These are phyloP conservation scores for Zhuqinia jingwanae DNA, from an alignment of 2,888 invertebrate genomes.

Conservation along the genomic window DNA sequence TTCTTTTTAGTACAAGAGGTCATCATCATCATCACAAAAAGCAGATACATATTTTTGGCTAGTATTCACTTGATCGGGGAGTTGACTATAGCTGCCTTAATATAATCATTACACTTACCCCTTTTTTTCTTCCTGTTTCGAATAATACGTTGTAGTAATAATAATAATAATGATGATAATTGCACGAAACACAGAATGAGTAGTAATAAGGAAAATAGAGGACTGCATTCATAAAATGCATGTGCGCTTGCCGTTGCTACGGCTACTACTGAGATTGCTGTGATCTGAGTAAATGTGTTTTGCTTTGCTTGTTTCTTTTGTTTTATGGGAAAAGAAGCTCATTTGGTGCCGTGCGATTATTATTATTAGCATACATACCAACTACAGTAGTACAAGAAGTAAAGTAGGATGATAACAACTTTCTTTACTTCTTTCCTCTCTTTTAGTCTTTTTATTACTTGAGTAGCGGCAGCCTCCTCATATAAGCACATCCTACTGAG, in stretches of 20 bases:
- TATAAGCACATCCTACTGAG: too few relatives aligned
- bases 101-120: too few relatives aligned
- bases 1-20: not conserved
- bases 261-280: too few relatives aligned
- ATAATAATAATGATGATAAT: slow-evolving; percentile 32
- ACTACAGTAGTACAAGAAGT: not conserved
- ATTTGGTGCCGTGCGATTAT: too few relatives aligned
- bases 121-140: too few relatives aligned
- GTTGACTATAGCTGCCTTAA: too few relatives aligned
- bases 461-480: too few relatives aligned
- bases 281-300: not conserved
- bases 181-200: not conserved
- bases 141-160: too few relatives aligned
- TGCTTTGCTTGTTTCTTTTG: not conserved
- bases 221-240: slow-evolving; percentile 21
- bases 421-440: slow-evolving; percentile 5
- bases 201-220: slow-evolving; percentile 1
- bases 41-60: too few relatives aligned
- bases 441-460: slow-evolving; percentile 21
- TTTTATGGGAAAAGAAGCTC: not conserved
- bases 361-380: not conserved
- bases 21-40: slow-evolving; percentile 9
- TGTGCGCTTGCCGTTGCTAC: too few relatives aligned
- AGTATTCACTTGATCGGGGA: not conserved
- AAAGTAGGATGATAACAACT: slow-evolving; percentile 8